Conservation (phyloP, 64 coral and sea anemone genomes). For the Stichodactyla helianthus region DNA sequence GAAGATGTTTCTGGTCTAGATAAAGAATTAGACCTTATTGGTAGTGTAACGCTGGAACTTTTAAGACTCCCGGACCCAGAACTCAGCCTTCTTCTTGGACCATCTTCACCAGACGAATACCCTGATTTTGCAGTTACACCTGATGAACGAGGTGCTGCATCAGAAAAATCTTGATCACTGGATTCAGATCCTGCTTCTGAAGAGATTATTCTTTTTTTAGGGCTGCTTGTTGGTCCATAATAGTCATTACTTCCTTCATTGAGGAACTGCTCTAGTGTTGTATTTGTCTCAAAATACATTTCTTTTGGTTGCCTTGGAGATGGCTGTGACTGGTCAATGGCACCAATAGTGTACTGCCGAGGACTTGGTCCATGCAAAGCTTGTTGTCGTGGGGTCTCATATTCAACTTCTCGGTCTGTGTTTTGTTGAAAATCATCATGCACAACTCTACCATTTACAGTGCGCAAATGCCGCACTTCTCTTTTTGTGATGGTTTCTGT, state of each 20-base stretch:
- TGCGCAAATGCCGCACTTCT: constrained; percentile 64
- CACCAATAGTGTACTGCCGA: constrained; percentile 21
- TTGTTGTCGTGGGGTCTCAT: constrained; percentile 16
- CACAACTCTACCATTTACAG: constrained; percentile 61
- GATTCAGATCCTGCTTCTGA: constrained; percentile 34
- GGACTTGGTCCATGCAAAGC: background rate
- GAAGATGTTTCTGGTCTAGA: constrained; percentile 13
- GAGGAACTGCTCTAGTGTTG: background rate
- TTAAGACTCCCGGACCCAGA: constrained; percentile 39
- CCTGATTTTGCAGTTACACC: constrained; percentile 23
- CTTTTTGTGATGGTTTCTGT: constrained; percentile 65
- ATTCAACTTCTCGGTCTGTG: constrained; percentile 49
- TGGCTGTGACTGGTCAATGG: constrained; percentile 13
- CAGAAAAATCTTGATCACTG: constrained; percentile 15
- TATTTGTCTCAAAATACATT: constrained; percentile 39
- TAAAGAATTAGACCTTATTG: constrained; percentile 57
- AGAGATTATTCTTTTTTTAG: background rate
- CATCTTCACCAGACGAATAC: constrained; percentile 38
- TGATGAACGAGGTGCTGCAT: background rate
- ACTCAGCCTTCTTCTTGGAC: constrained; percentile 34
- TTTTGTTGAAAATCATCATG: constrained; percentile 32
- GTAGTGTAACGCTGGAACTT: constrained; percentile 74
- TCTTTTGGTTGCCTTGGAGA: constrained; percentile 35
- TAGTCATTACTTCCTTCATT: background rate
- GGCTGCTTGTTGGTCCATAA: background rate